Conservation (phyloP, 2,888 invertebrate species). For the Eilema caniola region DNA sequence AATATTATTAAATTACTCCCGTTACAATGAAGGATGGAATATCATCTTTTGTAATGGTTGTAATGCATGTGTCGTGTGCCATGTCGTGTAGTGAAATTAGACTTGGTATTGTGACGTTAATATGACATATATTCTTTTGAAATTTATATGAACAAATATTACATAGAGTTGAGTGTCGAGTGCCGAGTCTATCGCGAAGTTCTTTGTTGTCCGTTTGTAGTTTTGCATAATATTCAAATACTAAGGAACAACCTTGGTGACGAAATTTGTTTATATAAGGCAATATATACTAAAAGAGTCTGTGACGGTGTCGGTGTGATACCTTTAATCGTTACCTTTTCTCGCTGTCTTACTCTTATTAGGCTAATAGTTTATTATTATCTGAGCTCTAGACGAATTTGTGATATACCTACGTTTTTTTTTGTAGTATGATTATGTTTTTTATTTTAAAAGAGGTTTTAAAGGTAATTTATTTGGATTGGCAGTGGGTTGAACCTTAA, state of each 20-base stretch:
- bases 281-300: background rate
- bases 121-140: constrained; percentile 47
- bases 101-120: constrained; percentile 45
- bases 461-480: too few species aligned
- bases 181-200: constrained; percentile 27
- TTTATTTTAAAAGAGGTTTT: too few species aligned
- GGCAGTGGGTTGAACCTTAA: too few species aligned
- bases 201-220: constrained; percentile 37
- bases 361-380: too few species aligned
- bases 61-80: constrained; percentile 32
- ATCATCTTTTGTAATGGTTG: constrained; percentile 34
- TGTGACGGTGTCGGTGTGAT: background rate
- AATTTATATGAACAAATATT: constrained; percentile 48
- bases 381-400: too few species aligned
- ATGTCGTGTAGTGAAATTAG: constrained; percentile 43
- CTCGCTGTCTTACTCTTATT: too few species aligned
- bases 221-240: constrained; percentile 45
- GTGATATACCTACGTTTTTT: too few species aligned
- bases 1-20: constrained; percentile 35
- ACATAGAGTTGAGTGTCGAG: background rate
- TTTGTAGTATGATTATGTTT: too few species aligned
- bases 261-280: constrained; percentile 36
- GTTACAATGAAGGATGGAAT: constrained; percentile 40
- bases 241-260: constrained; percentile 21
- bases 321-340: too few species aligned